Conservation (phyloP, 37 sponge, comb jelly and placozoan genomes). For the Theonella swinhoei region DNA sequence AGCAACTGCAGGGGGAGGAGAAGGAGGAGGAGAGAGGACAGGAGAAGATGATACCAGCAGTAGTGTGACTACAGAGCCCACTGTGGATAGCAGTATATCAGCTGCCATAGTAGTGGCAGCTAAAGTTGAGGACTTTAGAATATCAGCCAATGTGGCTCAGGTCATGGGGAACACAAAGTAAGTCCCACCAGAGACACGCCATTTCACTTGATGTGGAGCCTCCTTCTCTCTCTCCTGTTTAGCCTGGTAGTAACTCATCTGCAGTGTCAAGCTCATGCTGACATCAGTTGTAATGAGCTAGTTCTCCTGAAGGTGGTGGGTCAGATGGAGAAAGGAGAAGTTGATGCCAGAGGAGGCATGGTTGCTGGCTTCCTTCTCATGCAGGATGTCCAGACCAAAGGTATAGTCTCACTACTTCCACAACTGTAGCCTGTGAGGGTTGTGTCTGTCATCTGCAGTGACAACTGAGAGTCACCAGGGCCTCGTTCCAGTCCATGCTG, state of each 20-base stretch:
- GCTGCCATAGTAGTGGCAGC: conserved; percentile 70
- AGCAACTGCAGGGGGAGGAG: background rate
- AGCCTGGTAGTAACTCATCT: conserved; percentile 67
- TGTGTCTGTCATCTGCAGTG: background rate
- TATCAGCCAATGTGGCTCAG: conserved; percentile 73
- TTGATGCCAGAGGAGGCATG: conserved; percentile 78
- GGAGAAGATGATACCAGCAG: background rate
- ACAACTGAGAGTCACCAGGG: conserved; percentile 28
- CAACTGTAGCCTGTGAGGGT: too few species aligned
- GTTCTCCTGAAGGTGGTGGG: conserved; percentile 53
- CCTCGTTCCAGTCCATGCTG: conserved; percentile 60
- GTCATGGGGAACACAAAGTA: conserved; percentile 86
- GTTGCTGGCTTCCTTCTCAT: conserved; percentile 72
- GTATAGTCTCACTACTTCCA: conserved; percentile 33
- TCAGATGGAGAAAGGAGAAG: conserved; percentile 39
- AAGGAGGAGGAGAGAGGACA: background rate
- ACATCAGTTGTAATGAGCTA: conserved; percentile 73
- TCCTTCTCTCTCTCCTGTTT: background rate
- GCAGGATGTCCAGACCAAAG: conserved; percentile 36
- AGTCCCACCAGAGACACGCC: conserved; percentile 14
- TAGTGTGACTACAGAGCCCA: background rate
- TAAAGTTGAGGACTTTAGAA: conserved; percentile 61
- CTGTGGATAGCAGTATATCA: conserved; percentile 34
- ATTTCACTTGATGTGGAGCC: background rate
- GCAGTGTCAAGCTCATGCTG: conserved; percentile 46